These are phyloP conservation scores for Coendou prehensilis DNA, from an alignment of 2,797 vertebrate genomes.

Conservation along the genomic window DNA sequence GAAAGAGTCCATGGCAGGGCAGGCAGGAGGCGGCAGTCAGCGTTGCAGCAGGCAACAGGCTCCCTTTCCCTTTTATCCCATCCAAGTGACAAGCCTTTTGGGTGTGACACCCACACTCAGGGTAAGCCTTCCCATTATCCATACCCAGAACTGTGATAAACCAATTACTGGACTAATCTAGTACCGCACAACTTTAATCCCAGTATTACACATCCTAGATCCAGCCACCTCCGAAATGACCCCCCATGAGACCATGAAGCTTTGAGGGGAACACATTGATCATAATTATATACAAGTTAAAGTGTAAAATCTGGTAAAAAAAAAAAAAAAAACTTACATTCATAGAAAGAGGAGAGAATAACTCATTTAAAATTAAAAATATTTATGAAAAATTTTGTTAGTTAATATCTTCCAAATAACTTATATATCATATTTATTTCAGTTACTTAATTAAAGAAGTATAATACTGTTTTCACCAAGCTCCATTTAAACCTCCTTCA, in stretches of 20 bases:
- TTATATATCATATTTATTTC: constrained; percentile 41
- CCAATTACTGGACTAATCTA: not conserved
- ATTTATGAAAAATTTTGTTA: not conserved
- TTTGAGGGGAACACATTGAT: not conserved
- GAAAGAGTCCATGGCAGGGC: not conserved
- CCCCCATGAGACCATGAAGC: not conserved
- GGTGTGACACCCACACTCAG: not conserved
- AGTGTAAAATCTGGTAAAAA: not conserved
- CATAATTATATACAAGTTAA: not conserved
- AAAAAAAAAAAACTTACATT: not conserved
- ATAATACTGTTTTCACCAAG: not conserved
- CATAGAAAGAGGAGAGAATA: not conserved
- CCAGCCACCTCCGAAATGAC: not conserved
- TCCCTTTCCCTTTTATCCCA: not conserved
- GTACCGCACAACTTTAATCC: not conserved
- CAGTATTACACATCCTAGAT: not conserved
- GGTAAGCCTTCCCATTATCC: not conserved
- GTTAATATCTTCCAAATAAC: not conserved
- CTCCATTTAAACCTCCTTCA: not conserved
- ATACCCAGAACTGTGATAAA: not conserved
- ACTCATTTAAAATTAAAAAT: not conserved
- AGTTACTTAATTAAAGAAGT: not conserved
- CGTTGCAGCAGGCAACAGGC: not conserved
- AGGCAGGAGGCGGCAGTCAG: not conserved
- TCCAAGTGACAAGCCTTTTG: not conserved